Evolutionary conservation across 2,797 vertebrate species (phyloP).

Genomic region (Gallinago stenura): DNA sequence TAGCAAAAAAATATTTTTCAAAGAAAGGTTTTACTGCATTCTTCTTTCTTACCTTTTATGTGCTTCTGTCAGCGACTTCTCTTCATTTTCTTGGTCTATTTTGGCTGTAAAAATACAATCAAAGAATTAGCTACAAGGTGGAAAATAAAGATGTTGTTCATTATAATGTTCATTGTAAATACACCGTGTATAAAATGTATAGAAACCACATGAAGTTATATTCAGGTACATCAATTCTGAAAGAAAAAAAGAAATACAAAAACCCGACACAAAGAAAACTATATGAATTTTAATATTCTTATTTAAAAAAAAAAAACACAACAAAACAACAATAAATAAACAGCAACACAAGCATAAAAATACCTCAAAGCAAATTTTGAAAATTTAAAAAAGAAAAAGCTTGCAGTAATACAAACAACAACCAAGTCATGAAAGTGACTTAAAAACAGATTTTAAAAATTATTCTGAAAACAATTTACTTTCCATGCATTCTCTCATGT

Average conservation of each 20-base stretch:
- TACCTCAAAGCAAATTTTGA: background rate
- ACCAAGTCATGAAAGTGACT: background rate
- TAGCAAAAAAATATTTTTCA: background rate
- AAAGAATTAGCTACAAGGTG: conserved; percentile 4
- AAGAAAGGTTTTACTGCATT: background rate
- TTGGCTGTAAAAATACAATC: conserved; percentile 83
- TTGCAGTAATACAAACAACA: background rate
- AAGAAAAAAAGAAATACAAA: background rate
- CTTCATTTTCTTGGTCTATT: conserved; percentile 90
- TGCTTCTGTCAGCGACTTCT: conserved; percentile 85
- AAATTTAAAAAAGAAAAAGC: background rate
- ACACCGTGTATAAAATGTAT: background rate
- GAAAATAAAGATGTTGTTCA: background rate
- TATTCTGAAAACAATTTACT: background rate
- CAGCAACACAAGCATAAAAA: background rate
- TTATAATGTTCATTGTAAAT: background rate
- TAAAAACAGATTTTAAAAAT: background rate
- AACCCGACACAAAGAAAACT: background rate
- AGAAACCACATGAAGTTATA: background rate
- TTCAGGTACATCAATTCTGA: background rate
- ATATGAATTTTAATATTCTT: background rate
- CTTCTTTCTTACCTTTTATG: conserved; percentile 88
- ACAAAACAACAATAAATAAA: background rate
- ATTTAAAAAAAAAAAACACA: background rate
- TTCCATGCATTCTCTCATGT: background rate